Evolutionary conservation across 2,888 invertebrate genomes (phyloP).

Genomic region (Allolobophora icterica): DNA sequence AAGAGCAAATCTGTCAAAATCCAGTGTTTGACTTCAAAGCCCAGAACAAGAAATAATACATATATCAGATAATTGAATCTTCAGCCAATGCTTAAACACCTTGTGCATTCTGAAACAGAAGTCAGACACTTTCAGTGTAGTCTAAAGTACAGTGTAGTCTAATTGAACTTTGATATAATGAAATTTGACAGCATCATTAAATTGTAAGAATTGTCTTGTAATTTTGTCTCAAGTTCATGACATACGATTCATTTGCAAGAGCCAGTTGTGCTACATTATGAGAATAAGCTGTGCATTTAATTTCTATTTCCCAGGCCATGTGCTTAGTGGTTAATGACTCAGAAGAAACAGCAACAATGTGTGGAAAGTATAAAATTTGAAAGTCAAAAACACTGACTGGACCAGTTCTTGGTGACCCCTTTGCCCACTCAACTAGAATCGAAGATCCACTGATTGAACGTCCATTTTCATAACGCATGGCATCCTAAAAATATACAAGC

Average conservation of each 20-base stretch:
- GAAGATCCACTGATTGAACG: slow-evolving; percentile 63
- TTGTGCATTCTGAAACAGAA: neutral
- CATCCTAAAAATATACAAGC: slow-evolving; percentile 57
- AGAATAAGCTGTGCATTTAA: too few relatives aligned
- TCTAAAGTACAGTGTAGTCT: too few relatives aligned
- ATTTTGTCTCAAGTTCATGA: too few relatives aligned
- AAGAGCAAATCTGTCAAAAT: neutral
- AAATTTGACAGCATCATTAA: too few relatives aligned
- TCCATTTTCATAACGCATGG: slow-evolving; percentile 66
- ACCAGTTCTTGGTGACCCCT: slow-evolving; percentile 57
- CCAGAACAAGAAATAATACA: neutral
- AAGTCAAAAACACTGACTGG: neutral
- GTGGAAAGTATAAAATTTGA: neutral
- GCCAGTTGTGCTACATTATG: too few relatives aligned
- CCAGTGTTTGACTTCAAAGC: neutral
- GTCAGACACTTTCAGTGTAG: neutral
- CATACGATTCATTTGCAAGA: too few relatives aligned
- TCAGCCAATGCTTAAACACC: neutral
- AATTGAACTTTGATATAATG: too few relatives aligned
- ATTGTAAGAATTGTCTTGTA: too few relatives aligned
- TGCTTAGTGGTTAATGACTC: neutral
- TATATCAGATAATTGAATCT: neutral
- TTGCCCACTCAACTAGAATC: slow-evolving; percentile 66
- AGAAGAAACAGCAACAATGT: neutral
- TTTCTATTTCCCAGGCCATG: too few relatives aligned